Percentiles rank a stretch among this genome's conserved stretches.
Conservation (phyloP, 2,797 vertebrate species). For the Perodicticus potto region DNA sequence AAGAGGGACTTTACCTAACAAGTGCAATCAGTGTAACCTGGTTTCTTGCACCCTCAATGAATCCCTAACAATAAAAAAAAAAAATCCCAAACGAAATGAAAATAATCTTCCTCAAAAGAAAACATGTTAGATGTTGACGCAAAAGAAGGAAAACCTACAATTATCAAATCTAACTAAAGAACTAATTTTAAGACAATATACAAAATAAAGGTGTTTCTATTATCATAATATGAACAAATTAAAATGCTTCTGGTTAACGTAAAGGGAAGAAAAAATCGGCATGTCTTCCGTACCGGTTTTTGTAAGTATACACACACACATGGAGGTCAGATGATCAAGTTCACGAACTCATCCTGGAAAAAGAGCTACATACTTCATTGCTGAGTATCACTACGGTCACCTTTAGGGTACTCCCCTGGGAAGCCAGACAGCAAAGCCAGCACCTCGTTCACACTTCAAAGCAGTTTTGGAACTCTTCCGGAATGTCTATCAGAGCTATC, state of each 20-base stretch:
- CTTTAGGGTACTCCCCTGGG: too few relatives aligned
- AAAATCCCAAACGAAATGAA: conserved; percentile 40
- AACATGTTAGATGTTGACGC: background rate
- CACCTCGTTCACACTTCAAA: too few relatives aligned
- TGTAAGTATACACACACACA: background rate
- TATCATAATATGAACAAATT: background rate
- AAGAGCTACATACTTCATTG: too few relatives aligned
- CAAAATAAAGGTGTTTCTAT: conserved; percentile 12
- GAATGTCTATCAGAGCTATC: too few relatives aligned
- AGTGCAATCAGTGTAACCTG: too few relatives aligned
- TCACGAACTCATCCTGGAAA: too few relatives aligned
- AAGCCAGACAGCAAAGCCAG: too few relatives aligned
- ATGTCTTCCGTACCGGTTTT: background rate
- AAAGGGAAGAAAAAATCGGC: background rate
- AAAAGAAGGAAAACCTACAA: background rate
- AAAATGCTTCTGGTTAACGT: background rate
- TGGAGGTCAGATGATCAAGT: too few relatives aligned
- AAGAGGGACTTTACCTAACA: too few relatives aligned
- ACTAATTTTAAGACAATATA: background rate
- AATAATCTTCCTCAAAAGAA: conserved; percentile 36
- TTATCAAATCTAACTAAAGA: background rate
- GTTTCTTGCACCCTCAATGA: too few relatives aligned
- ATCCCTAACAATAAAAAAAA: background rate
- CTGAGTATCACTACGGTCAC: too few relatives aligned
- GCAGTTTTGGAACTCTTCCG: too few relatives aligned